Conservation (phyloP, 2,797 vertebrate genomes). For the Myotis findleyi region DNA sequence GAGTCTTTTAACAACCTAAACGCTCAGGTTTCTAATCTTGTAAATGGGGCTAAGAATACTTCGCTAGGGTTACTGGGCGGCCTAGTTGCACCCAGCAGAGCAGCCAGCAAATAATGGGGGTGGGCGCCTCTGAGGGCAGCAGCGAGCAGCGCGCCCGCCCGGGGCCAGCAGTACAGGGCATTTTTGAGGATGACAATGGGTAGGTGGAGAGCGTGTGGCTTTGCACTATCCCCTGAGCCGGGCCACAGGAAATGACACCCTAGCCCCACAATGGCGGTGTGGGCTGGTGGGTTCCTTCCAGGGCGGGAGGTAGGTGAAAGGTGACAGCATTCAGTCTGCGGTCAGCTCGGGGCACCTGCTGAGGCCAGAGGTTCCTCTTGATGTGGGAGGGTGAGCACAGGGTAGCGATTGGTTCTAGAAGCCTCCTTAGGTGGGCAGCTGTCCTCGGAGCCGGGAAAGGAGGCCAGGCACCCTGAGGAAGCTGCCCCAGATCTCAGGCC, state of each 20-base stretch:
- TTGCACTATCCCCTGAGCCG: background rate
- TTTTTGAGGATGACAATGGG: slow-evolving; percentile 1
- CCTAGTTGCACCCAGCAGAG: background rate
- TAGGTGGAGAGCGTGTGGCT: slow-evolving; percentile 28
- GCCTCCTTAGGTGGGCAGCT: background rate
- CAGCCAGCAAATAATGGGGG: background rate
- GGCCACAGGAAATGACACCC: slow-evolving; percentile 57
- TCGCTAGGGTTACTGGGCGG: fast-evolving
- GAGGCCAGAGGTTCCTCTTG: background rate
- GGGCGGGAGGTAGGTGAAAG: background rate
- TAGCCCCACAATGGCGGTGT: background rate
- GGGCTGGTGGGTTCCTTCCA: slow-evolving; percentile 50
- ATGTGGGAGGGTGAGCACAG: background rate
- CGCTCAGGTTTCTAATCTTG: background rate
- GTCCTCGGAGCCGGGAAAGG: background rate
- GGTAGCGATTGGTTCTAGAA: background rate
- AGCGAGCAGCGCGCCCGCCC: background rate
- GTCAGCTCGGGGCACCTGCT: slow-evolving; percentile 20
- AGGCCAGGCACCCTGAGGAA: background rate
- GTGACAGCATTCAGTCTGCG: background rate
- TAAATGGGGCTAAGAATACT: background rate
- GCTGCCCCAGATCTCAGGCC: slow-evolving; percentile 50
- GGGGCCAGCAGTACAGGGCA: background rate
- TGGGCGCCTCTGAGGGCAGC: background rate
- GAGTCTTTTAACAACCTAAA: background rate